These are phyloP conservation scores for Apantesis nais DNA, from an alignment of 2,888 invertebrate genomes.

Conservation along the genomic window DNA sequence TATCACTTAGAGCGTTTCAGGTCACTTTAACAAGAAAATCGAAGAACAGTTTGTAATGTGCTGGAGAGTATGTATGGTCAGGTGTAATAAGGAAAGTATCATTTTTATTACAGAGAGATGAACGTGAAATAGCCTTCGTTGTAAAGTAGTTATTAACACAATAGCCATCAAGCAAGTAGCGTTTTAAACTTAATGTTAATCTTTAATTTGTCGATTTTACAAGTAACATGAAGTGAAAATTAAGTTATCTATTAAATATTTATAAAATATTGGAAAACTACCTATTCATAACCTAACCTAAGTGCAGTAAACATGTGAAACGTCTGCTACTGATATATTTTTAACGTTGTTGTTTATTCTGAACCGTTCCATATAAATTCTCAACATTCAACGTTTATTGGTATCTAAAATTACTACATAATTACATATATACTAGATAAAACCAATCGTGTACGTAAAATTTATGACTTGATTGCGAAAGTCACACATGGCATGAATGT, in stretches of 20 bases:
- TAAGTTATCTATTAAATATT: no score
- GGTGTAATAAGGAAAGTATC: neutral
- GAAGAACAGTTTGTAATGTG: neutral
- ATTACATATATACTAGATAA: conserved; percentile 40
- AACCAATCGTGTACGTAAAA: conserved; percentile 34
- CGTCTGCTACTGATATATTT: conserved; percentile 22
- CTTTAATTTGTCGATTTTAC: neutral
- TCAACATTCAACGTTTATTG: conserved; percentile 34
- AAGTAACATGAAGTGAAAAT: no score
- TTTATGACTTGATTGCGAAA: conserved; percentile 45
- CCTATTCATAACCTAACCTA: neutral
- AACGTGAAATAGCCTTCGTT: neutral
- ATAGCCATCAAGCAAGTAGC: neutral
- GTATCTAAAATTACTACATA: conserved; percentile 41
- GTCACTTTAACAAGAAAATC: neutral
- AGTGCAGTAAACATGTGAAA: neutral
- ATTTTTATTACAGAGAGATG: neutral
- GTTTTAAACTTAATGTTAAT: neutral
- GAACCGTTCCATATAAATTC: conserved; percentile 29
- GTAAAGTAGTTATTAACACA: neutral
- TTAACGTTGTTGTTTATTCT: conserved; percentile 30
- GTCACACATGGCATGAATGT: conserved; percentile 37
- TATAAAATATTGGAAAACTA: neutral
- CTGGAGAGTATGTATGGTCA: neutral
- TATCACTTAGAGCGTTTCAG: neutral